These are phyloP conservation scores for Helostoma temminkii DNA, from an alignment of 2,797 vertebrate genomes.

Conservation along the genomic window DNA sequence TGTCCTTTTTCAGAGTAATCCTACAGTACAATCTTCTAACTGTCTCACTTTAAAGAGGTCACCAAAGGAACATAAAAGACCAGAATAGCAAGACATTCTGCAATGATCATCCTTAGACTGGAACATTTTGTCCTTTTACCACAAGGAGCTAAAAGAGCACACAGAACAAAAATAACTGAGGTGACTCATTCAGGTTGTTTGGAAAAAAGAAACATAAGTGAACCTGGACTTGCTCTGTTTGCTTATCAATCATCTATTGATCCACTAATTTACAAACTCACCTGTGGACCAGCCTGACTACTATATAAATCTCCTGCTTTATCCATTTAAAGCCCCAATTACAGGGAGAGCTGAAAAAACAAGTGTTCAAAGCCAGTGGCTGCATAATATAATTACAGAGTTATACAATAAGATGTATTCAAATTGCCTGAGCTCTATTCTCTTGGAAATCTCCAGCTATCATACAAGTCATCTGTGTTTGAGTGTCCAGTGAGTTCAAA, in stretches of 20 bases:
- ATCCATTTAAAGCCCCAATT: conserved; percentile 10
- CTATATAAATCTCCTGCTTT: conserved; percentile 7
- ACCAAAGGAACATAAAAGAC: conserved; percentile 54
- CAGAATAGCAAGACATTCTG: conserved; percentile 41
- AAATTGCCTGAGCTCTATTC: conserved; percentile 65
- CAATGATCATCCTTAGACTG: conserved; percentile 44
- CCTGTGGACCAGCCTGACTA: background rate
- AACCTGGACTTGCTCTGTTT: conserved; percentile 15
- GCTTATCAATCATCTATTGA: conserved; percentile 17
- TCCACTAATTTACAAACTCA: conserved; percentile 4
- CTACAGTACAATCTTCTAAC: conserved; percentile 17
- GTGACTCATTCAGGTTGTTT: conserved; percentile 34
- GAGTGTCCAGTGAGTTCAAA: conserved; percentile 86
- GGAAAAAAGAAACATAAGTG: background rate
- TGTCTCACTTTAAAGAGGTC: conserved; percentile 41
- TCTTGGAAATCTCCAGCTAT: conserved; percentile 73
- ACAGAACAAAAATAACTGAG: conserved; percentile 21
- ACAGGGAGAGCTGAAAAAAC: conserved; percentile 4
- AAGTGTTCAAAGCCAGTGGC: conserved; percentile 28
- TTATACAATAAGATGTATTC: conserved; percentile 63
- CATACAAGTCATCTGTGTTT: conserved; percentile 74
- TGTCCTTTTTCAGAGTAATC: conserved; percentile 33
- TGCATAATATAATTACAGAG: conserved; percentile 45
- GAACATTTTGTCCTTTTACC: conserved; percentile 63
- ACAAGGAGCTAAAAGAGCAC: conserved; percentile 21